Conservation (phyloP, 2,797 vertebrate species). For the Neoniphon sammara region DNA sequence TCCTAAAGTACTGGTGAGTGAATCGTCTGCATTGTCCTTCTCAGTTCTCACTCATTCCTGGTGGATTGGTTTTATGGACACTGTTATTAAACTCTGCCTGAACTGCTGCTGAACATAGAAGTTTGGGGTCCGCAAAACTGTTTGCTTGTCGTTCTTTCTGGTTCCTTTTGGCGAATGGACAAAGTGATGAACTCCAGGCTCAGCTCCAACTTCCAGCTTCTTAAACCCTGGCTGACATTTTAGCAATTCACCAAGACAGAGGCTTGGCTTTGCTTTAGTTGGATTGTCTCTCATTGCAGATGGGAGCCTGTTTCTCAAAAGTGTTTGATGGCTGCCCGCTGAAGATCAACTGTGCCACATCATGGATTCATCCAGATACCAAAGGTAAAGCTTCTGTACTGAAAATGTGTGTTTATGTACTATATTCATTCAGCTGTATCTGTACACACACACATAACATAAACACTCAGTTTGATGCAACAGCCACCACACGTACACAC, state of each 20-base stretch:
- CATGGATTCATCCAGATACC: constrained; percentile 99
- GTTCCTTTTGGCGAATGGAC: constrained; percentile 1
- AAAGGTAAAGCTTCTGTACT: constrained; percentile 86
- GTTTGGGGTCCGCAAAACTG: constrained; percentile 52
- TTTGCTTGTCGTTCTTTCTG: constrained; percentile 52
- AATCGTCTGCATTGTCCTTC: constrained; percentile 45
- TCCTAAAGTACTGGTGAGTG: constrained; percentile 97
- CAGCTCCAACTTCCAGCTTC: constrained; percentile 28
- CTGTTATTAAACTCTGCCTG: constrained; percentile 54
- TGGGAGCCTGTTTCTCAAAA: constrained; percentile 99
- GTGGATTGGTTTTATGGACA: constrained; percentile 28
- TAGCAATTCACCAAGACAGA: constrained; percentile 18
- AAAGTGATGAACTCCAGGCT: constrained; percentile 15
- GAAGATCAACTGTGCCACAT: constrained; percentile 98
- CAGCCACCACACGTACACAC: background rate
- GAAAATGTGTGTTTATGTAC: background rate
- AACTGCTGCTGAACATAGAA: constrained; percentile 48
- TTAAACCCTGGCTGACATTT: constrained; percentile 67
- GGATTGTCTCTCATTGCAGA: constrained; percentile 80
- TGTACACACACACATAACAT: background rate
- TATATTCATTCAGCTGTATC: background rate
- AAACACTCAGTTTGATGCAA: background rate
- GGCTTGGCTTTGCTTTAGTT: constrained; percentile 35
- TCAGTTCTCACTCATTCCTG: constrained; percentile 11
- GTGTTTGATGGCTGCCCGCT: constrained; percentile 98